Evolutionary conservation across 2,797 vertebrate species (phyloP).

Genomic region (Chloroceryle amazona): DNA sequence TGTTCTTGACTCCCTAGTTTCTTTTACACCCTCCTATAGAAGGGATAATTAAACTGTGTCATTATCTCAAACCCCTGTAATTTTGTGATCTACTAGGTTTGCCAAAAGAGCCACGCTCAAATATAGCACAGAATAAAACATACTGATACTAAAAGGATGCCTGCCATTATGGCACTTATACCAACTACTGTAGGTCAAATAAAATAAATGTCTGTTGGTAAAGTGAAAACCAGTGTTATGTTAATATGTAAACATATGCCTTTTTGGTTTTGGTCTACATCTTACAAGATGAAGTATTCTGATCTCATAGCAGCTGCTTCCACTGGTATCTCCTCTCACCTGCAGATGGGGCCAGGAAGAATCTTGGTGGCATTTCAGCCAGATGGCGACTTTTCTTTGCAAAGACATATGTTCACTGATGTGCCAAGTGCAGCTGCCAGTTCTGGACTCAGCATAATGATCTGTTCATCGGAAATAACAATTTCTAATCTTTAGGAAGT

Average conservation of each 20-base stretch:
- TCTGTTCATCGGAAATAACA: background rate
- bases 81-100: background rate
- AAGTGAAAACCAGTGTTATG: background rate
- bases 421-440: background rate
- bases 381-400: background rate
- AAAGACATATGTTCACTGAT: background rate
- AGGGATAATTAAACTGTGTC: background rate
- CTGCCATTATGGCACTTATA: background rate
- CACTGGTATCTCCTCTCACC: background rate
- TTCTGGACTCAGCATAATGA: background rate
- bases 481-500: background rate
- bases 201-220: background rate
- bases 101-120: background rate
- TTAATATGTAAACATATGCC: background rate
- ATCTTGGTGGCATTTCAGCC: background rate
- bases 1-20: background rate
- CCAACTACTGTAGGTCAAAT: background rate
- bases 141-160: background rate
- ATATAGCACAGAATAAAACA: background rate
- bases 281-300: background rate
- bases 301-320: conserved; percentile 1
- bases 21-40: background rate
- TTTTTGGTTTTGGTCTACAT: background rate
- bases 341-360: background rate
- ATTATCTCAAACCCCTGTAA: background rate